Evolutionary conservation across 2,113 vertebrate genomes (phyloP).

Genomic region (Meles meles): DNA sequence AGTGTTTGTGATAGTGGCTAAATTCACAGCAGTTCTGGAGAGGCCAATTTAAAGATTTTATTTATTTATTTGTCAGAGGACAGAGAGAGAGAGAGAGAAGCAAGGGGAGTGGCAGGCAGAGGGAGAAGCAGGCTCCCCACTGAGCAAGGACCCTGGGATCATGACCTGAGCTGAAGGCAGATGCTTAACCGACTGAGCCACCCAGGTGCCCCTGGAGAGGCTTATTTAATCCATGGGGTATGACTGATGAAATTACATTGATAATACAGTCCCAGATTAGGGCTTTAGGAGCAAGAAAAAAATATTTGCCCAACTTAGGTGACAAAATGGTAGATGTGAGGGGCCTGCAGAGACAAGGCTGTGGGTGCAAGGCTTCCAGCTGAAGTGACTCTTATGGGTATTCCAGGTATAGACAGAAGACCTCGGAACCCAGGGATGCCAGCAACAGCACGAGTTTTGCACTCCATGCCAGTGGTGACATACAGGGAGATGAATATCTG

Average conservation of each 20-base stretch:
- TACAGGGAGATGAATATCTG: neutral
- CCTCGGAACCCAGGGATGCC: neutral
- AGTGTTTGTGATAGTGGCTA: neutral
- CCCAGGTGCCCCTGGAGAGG: neutral
- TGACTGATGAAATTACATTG: neutral
- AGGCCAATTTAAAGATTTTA: neutral
- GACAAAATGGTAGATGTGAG: neutral
- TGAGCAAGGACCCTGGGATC: too few relatives aligned
- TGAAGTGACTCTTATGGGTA: neutral
- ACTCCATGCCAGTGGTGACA: neutral
- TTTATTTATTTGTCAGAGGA: neutral
- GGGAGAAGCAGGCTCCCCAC: too few relatives aligned
- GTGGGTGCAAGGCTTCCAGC: neutral
- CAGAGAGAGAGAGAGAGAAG: too few relatives aligned
- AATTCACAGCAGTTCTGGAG: constrained; percentile 33
- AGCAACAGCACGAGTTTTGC: neutral
- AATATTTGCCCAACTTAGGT: neutral
- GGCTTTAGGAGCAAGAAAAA: neutral
- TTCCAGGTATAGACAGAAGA: neutral
- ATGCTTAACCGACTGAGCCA: too few relatives aligned
- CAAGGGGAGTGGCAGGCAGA: too few relatives aligned
- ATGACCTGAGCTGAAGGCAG: too few relatives aligned
- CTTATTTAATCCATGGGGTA: neutral
- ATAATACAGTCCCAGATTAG: neutral
- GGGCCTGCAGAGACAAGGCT: neutral